Evolutionary conservation across 2,888 invertebrate species (phyloP), one percentile per base, ranked within the genome.

Genomic region (Luperina nickerlii): DNA sequence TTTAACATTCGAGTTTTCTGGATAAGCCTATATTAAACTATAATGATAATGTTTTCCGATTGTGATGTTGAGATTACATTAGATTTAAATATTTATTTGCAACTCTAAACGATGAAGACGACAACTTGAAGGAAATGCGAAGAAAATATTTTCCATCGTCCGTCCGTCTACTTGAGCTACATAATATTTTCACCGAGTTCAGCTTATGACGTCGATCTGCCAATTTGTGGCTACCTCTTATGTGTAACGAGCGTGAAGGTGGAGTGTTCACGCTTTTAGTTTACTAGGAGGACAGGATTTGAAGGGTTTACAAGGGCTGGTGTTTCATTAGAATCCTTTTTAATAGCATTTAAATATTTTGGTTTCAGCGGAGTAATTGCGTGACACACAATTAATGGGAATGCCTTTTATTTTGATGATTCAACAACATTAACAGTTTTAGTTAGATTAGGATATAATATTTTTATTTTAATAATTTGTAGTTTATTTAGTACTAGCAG

Each of bases 111-210:
- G 15, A n/a, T 15, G 66, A n/a, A 15, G 4, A 20, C 20, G 32
- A 65, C 63, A 63, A 42, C 74, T 72, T n/a, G 20, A 32, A 48
- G 48, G 18, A 76, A 75, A 15, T 5, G 32, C 54, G 32, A 51
- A 68, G 71, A 75, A 76, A 86, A 86, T 78, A 86, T 83, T 78
- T 85, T 74, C 57, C 51, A 70, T 32, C 62, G 60, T 38, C 15
- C 13, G 45, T 11, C 42, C 27, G 54, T 18, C 24, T n/a, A 57
- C 70, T 74, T 76, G 24, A 73, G 42, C 81, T 76, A 75, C 42
- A 69, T 78, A 66, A 85, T 87, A 77, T 86, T 77, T 79, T 75
- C 68, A 63, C 65, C 8, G 32, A 62, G 48, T 68, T 63, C 74
- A 72, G 69, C 66, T 77, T 68, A 63, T 71, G 65, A 76, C 65